Conservation (phyloP, 2,888 invertebrate species). For the Ochropacha duplaris region DNA sequence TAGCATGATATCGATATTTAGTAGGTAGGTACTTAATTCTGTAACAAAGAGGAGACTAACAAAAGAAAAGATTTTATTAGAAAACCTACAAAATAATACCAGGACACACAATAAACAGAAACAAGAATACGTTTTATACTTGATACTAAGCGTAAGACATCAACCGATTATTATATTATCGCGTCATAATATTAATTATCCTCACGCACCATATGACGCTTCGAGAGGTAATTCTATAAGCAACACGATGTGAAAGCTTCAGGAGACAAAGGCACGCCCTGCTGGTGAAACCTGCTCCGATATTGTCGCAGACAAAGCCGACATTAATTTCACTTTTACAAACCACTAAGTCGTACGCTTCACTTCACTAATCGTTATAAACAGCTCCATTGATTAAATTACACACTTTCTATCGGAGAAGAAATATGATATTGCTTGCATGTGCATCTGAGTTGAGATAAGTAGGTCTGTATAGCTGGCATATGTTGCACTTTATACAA, state of each 20-base stretch:
- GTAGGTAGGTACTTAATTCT: too few relatives aligned
- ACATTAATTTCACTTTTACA: constrained; percentile 69
- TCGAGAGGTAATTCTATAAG: not conserved
- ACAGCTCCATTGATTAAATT: constrained; percentile 59
- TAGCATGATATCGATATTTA: too few relatives aligned
- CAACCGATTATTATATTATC: not conserved
- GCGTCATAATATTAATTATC: not conserved
- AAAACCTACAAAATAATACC: too few relatives aligned
- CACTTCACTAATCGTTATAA: constrained; percentile 67
- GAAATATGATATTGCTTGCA: constrained; percentile 37
- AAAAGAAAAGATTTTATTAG: too few relatives aligned
- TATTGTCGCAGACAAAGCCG: constrained; percentile 44
- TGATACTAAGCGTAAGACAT: not conserved
- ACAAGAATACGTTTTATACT: not conserved
- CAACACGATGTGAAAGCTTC: constrained; percentile 33
- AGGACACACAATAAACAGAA: not conserved
- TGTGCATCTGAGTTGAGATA: not conserved
- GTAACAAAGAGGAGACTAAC: too few relatives aligned
- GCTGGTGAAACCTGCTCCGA: constrained; percentile 41
- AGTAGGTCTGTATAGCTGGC: not conserved
- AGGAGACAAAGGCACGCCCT: constrained; percentile 36
- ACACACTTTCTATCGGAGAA: constrained; percentile 57
- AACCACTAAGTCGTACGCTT: constrained; percentile 37
- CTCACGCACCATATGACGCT: not conserved
- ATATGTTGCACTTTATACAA: not conserved